Percentiles rank a stretch among this genome's conserved stretches.
These are phyloP conservation scores for Deilephila porcellus DNA, from an alignment of 2,888 invertebrate species.

Conservation along the genomic window DNA sequence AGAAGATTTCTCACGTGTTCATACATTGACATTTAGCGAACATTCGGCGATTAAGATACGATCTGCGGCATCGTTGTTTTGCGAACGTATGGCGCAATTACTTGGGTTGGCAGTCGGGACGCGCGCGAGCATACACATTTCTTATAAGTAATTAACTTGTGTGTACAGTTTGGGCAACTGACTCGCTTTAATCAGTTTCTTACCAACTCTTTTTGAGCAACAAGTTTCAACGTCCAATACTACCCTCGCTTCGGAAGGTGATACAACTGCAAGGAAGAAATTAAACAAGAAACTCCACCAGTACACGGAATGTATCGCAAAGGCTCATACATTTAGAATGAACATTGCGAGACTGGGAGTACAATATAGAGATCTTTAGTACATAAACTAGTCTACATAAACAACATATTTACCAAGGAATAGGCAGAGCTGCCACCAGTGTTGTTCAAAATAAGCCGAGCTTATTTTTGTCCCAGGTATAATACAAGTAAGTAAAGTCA, in stretches of 20 bases:
- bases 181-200: background rate
- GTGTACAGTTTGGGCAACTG: background rate
- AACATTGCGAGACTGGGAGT: too few relatives aligned
- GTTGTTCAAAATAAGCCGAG: too few relatives aligned
- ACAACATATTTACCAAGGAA: background rate
- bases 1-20: constrained; percentile 1
- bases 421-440: background rate
- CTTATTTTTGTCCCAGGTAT: too few relatives aligned
- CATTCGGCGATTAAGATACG: constrained; percentile 3
- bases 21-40: background rate
- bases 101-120: background rate
- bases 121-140: background rate
- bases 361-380: too few relatives aligned
- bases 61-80: background rate
- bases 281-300: too few relatives aligned
- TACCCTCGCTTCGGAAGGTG: too few relatives aligned
- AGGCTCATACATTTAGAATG: too few relatives aligned
- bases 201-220: background rate
- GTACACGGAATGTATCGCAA: too few relatives aligned
- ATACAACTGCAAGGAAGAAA: too few relatives aligned
- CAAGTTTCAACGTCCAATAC: too few relatives aligned
- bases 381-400: too few relatives aligned
- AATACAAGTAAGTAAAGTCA: too few relatives aligned
- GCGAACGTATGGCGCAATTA: background rate
- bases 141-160: constrained; percentile 1